phyloP scores from a whole-genome alignment of 2,113 vertebrate species.

The Manacus vitellinus region DNA sequence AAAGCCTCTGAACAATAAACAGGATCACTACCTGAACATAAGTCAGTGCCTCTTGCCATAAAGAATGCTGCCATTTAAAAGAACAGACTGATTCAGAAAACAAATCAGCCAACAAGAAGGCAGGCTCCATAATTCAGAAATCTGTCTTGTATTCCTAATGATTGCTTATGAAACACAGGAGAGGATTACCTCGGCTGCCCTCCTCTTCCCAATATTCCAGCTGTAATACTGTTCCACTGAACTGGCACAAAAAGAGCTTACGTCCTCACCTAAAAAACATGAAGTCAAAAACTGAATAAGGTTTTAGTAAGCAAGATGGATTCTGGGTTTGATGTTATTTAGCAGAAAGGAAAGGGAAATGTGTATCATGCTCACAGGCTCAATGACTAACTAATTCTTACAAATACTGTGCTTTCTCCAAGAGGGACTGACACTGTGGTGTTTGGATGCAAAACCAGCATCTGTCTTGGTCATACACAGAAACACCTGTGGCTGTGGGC shows the following conservation, averaged over 20 bases:
- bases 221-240: conserved; percentile 93
- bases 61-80: neutral
- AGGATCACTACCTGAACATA: neutral
- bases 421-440: neutral
- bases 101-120: neutral
- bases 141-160: neutral
- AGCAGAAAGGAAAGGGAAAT: neutral
- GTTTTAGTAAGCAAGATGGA: neutral
- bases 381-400: neutral
- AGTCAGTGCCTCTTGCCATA: neutral
- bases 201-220: conserved; percentile 97
- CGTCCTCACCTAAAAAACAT: conserved; percentile 82
- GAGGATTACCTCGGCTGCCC: conserved; percentile 90
- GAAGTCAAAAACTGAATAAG: neutral
- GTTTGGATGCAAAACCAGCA: neutral
- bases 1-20: neutral
- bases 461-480: neutral
- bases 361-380: neutral
- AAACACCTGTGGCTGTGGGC: neutral
- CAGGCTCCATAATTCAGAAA: neutral
- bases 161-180: neutral
- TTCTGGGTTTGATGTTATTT: neutral
- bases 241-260: conserved; percentile 89
- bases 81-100: neutral
- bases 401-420: neutral